A percentile compares a stretch with the other conserved stretches of the same genome.
Evolutionary conservation across 2,888 invertebrate genomes (phyloP).

Genomic region (Colletes collaris): DNA sequence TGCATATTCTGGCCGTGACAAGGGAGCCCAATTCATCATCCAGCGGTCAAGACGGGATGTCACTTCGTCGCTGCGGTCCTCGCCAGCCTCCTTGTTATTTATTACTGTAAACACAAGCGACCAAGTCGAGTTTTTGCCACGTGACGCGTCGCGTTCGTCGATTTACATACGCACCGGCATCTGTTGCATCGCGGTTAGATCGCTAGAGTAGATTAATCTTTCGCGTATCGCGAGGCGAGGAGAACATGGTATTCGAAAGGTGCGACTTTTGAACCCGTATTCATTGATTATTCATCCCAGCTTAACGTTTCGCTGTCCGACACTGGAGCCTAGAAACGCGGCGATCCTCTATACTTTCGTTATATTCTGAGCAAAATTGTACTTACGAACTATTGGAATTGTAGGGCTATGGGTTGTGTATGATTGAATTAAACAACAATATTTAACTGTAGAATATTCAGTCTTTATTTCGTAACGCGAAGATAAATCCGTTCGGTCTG

Average conservation of each 20-base stretch:
- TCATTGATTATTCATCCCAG: too few relatives aligned
- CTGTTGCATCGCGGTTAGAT: slow-evolving; percentile 35
- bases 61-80: slow-evolving; percentile 36
- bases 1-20: slow-evolving; percentile 39
- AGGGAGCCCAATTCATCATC: slow-evolving; percentile 62
- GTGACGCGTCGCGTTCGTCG: slow-evolving; percentile 24
- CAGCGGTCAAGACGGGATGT: slow-evolving; percentile 31
- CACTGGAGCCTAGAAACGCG: too few relatives aligned
- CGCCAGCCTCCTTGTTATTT: slow-evolving; percentile 48
- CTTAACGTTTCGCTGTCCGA: too few relatives aligned
- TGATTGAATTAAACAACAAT: too few relatives aligned
- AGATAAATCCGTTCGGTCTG: too few relatives aligned
- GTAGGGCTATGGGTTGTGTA: too few relatives aligned
- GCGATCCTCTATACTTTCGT: too few relatives aligned
- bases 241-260: not conserved
- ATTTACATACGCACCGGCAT: slow-evolving; percentile 53
- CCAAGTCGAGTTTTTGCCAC: slow-evolving; percentile 54
- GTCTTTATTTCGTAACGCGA: too few relatives aligned
- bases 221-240: not conserved
- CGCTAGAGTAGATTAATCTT: slow-evolving; percentile 22
- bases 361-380: too few relatives aligned
- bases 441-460: too few relatives aligned
- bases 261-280: too few relatives aligned
- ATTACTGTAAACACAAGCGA: slow-evolving; percentile 62
- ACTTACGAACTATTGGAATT: too few relatives aligned